Percentiles rank a stretch among this genome's conserved stretches.
These are phyloP conservation scores for Thereuonema tuberculata DNA, from an alignment of 1,140 invertebrate genomes.

Conservation along the genomic window DNA sequence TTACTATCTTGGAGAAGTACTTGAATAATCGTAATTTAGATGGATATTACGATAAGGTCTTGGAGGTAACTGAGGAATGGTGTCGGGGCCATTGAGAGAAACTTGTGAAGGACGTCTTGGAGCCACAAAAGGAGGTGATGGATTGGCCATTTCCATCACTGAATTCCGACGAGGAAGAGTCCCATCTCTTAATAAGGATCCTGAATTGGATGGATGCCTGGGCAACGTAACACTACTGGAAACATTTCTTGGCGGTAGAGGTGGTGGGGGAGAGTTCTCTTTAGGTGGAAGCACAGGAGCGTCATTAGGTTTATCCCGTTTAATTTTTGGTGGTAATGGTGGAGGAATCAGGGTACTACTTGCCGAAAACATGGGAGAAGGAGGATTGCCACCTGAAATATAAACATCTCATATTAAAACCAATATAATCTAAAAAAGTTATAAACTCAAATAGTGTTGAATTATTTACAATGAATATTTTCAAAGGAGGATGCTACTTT, in stretches of 20 bases:
- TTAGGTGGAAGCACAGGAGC: slow-evolving; percentile 44
- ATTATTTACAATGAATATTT: too few species aligned
- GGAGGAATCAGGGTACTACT: slow-evolving; percentile 38
- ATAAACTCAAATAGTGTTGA: too few species aligned
- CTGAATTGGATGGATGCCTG: slow-evolving; percentile 14
- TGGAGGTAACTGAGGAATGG: background rate
- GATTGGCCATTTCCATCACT: slow-evolving; percentile 13
- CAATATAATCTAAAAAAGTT: too few species aligned
- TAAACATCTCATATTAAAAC: slow-evolving; percentile 2
- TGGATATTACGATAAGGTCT: background rate
- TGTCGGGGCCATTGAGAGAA: background rate
- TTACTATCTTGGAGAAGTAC: too few species aligned
- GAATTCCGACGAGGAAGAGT: slow-evolving; percentile 15
- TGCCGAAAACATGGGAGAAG: slow-evolving; percentile 32
- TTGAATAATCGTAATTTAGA: too few species aligned
- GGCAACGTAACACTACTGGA: slow-evolving; percentile 21
- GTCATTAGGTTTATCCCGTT: slow-evolving; percentile 42
- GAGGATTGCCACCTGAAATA: slow-evolving; percentile 15
- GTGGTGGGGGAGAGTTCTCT: slow-evolving; percentile 43
- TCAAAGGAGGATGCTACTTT: too few species aligned
- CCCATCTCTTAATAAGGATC: slow-evolving; percentile 15
- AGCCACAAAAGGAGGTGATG: slow-evolving; percentile 2
- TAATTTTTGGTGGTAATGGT: slow-evolving; percentile 41
- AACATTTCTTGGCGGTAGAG: slow-evolving; percentile 42
- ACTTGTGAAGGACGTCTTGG: slow-evolving; percentile 1